phyloP scores from a whole-genome alignment of 1,140 invertebrate species.

The Drosophila mauritiana region DNA sequence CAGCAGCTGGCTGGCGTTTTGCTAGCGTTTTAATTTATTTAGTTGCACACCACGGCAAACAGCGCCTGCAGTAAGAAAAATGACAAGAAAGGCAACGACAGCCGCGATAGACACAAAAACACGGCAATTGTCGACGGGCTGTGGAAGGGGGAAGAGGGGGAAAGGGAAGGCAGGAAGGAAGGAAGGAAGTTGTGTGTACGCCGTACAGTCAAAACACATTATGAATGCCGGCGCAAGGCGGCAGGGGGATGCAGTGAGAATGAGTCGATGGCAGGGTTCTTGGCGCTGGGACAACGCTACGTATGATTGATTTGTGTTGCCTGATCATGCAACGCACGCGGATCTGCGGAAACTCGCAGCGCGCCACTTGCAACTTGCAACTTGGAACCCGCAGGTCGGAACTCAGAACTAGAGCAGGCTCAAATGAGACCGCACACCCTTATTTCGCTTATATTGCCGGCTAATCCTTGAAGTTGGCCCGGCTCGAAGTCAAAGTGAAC shows the following conservation, averaged over 20 bases:
- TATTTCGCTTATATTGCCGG: background rate
- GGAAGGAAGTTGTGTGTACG: slow-evolving; percentile 18
- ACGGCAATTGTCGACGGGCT: slow-evolving; percentile 8
- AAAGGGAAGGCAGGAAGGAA: background rate
- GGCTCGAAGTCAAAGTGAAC: slow-evolving; percentile 19
- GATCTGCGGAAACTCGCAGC: background rate
- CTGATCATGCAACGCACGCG: slow-evolving; percentile 52
- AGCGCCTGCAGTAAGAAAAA: slow-evolving; percentile 5
- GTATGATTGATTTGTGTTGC: slow-evolving; percentile 59
- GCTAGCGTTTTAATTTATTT: slow-evolving; percentile 79
- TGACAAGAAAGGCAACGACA: slow-evolving; percentile 26
- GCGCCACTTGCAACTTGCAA: background rate
- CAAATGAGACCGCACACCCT: background rate
- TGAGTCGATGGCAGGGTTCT: slow-evolving; percentile 23
- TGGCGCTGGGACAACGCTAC: slow-evolving; percentile 9
- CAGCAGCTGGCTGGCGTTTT: slow-evolving; percentile 26
- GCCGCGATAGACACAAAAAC: slow-evolving; percentile 19
- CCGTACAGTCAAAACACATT: slow-evolving; percentile 19
- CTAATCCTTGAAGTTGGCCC: slow-evolving; percentile 38
- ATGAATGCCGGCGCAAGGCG: background rate
- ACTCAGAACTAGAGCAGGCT: slow-evolving; percentile 13
- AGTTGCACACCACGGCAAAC: slow-evolving; percentile 48
- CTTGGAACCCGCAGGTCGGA: background rate
- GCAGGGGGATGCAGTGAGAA: slow-evolving; percentile 21
- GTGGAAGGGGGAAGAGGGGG: background rate